Base-by-base conservation (phyloP, 2,797 vertebrate species). In the Gymnodraco acuticeps region DNA sequence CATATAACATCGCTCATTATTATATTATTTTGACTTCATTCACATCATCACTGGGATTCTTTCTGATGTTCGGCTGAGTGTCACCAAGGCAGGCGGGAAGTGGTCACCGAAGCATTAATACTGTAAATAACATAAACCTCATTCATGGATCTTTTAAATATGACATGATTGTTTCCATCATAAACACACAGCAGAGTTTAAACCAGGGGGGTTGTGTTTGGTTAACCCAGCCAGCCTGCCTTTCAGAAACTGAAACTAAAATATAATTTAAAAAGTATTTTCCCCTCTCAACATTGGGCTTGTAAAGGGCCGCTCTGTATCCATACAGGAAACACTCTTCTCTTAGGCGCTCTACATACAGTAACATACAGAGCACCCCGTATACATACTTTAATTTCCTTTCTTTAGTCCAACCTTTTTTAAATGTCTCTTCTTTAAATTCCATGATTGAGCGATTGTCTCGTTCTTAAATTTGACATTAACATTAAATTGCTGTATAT, bases 401-500 rank as follows among this genome's bases (percentile, higher is more conserved):
- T 85, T 87, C 85, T 78, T 84, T 78, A 85, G 73, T 86, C 81
- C 87, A 78, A 87, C 86, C 75, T 89, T 87, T 89, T 83, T 72
- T 27, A 27, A 84, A 86, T 88, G 82, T 73, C 70, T 90, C 85
- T 85, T 90, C 73, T 86, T 85, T 68, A 80, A 91, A 90, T 89
- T 89, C 77, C 84, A 88, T 86, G 88, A 91, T 89, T 93, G 91
- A 94, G 92, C 94, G 95, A 96, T 96, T 95, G 95, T 95, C 95
- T 95, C 91, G 5, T 93, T 92, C 86, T 91, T 94, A 90, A 93
- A 92, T 92, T 93, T 91, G 89, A 90, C 91, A 81, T 89, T 92
- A 90, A 88, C 84, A 82, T 91, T 94, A 87, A 88, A 91, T 90
- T 87, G 77, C 79, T 91, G 87, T 90, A 86, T 84, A 88, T 86